These are phyloP conservation scores for Incurvaria masculella DNA, from an alignment of 2,888 invertebrate genomes.

Conservation along the genomic window DNA sequence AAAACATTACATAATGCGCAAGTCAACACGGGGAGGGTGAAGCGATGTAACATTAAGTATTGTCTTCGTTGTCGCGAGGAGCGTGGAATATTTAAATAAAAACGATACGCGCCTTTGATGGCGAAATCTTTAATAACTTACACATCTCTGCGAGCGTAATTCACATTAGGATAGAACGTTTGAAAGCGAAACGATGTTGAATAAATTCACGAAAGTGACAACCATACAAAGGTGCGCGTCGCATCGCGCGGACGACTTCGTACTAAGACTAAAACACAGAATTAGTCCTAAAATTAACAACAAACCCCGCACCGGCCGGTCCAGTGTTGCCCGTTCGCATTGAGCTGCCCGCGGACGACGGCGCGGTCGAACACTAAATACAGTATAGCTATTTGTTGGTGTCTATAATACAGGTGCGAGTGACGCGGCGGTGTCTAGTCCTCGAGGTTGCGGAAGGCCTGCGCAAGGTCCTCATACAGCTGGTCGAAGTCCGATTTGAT, in stretches of 20 bases:
- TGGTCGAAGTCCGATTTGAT: slow-evolving; percentile 97
- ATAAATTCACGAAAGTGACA: neutral
- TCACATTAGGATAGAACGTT: neutral
- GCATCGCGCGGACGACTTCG: too few relatives aligned
- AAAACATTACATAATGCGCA: neutral
- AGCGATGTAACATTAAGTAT: neutral
- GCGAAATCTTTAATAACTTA: neutral
- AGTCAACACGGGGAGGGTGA: neutral
- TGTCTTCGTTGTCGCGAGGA: neutral
- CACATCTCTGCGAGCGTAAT: neutral
- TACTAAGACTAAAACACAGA: neutral
- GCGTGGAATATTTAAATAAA: too few relatives aligned
- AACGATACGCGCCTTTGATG: neutral
- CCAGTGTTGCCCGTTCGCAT: slow-evolving; percentile 11
- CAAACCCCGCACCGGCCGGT: slow-evolving; percentile 19
- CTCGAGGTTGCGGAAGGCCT: slow-evolving; percentile 97
- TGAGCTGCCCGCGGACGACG: slow-evolving; percentile 8
- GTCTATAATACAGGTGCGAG: slow-evolving; percentile 3
- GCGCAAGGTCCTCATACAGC: slow-evolving; percentile 93
- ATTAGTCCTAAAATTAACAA: neutral
- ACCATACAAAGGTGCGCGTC: neutral
- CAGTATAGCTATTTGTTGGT: neutral
- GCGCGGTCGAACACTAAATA: neutral
- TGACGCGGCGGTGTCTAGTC: slow-evolving; percentile 61
- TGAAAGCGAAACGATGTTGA: neutral